phyloP scores from a whole-genome alignment of 2,888 invertebrate species.

The Timandra comae region DNA sequence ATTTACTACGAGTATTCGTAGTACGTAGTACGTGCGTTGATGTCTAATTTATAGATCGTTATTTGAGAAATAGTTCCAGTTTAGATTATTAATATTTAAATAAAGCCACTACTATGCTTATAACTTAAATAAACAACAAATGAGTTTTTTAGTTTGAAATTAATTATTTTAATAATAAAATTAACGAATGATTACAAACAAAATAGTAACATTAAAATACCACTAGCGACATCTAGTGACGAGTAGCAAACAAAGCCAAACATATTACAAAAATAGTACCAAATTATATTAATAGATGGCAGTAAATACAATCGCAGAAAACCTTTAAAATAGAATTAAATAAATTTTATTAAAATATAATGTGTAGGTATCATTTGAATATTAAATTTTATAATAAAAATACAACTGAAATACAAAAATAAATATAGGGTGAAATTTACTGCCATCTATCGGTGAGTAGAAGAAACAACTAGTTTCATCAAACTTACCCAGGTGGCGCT shows the following conservation, averaged over 20 bases:
- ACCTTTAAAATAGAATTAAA: neutral
- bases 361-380: no score
- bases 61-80: no score
- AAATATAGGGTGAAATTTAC: neutral
- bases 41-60: no score
- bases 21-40: no score
- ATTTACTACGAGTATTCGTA: constrained; percentile 2
- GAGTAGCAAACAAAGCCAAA: constrained; percentile 6
- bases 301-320: neutral
- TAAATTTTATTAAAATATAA: neutral
- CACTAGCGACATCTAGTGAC: constrained; percentile 14
- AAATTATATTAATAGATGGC: constrained; percentile 16
- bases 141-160: no score
- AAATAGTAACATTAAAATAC: no score
- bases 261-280: no score
- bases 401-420: no score
- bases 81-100: no score
- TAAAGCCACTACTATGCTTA: no score
- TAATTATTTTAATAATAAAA: neutral
- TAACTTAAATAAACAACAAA: no score
- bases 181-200: no score
- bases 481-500: constrained; percentile 81
- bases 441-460: constrained; percentile 35
- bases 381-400: neutral
- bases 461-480: constrained; percentile 14